These are phyloP conservation scores for Porites lobata DNA, from an alignment of 92 coral and sea anemone genomes.

Conservation along the genomic window DNA sequence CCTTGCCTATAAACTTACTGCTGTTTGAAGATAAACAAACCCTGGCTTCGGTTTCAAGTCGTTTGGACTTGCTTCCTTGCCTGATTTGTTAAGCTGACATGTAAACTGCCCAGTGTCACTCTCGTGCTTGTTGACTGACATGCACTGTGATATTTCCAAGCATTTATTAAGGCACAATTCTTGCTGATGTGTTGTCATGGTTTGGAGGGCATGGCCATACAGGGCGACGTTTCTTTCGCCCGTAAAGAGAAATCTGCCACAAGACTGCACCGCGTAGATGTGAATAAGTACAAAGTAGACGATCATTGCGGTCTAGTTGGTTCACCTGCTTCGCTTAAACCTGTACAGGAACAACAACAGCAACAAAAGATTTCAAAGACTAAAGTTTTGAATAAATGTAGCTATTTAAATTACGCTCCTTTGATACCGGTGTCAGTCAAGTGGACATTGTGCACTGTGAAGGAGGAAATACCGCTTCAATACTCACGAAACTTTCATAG, in stretches of 20 bases:
- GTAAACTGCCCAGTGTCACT: neutral
- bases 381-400: too few relatives aligned
- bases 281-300: neutral
- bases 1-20: neutral
- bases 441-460: too few relatives aligned
- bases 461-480: too few relatives aligned
- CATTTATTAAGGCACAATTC: neutral
- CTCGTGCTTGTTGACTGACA: conserved; percentile 12
- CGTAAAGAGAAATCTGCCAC: neutral
- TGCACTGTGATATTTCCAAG: neutral
- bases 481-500: too few relatives aligned
- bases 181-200: neutral
- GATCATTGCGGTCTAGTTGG: neutral
- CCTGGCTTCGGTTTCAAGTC: neutral
- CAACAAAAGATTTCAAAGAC: too few relatives aligned
- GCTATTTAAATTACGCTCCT: too few relatives aligned
- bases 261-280: neutral
- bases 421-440: too few relatives aligned
- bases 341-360: too few relatives aligned
- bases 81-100: conserved; percentile 13
- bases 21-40: neutral
- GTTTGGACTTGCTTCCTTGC: conserved; percentile 3
- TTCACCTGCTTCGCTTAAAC: too few relatives aligned
- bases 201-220: neutral
- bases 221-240: neutral